Evolutionary conservation across 2,888 invertebrate species (phyloP).

Genomic region (Argyresthia albistria): DNA sequence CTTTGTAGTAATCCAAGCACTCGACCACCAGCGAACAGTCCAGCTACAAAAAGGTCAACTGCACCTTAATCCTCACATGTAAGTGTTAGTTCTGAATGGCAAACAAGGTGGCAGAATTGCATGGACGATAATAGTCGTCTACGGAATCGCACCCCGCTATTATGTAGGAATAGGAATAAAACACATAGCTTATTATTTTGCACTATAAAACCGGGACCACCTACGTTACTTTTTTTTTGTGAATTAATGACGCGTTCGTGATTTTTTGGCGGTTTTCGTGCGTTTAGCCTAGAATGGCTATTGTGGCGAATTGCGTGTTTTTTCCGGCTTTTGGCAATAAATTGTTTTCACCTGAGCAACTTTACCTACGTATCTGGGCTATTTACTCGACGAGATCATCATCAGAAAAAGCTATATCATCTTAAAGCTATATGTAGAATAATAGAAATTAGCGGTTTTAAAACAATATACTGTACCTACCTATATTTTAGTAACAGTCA

Average conservation of each 20-base stretch:
- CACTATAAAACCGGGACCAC: conserved; percentile 60
- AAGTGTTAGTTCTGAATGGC: too few relatives aligned
- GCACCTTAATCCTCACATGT: too few relatives aligned
- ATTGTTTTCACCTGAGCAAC: not conserved
- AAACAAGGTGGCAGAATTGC: conserved; percentile 22
- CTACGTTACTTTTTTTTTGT: conserved; percentile 35
- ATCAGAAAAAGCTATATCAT: too few relatives aligned
- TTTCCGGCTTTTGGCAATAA: not conserved
- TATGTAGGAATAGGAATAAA: conserved; percentile 33
- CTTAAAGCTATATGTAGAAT: too few relatives aligned
- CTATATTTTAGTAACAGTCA: too few relatives aligned
- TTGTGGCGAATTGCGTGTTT: conserved; percentile 9
- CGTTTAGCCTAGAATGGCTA: conserved; percentile 16
- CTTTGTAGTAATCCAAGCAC: conserved; percentile 44
- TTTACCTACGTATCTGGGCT: not conserved
- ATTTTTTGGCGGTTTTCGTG: conserved; percentile 50
- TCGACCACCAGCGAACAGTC: conserved; percentile 57
- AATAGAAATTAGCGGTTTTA: too few relatives aligned
- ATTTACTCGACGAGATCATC: too few relatives aligned
- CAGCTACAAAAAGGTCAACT: conserved; percentile 2
- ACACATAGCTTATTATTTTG: conserved; percentile 61
- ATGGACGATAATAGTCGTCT: conserved; percentile 30
- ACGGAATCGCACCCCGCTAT: conserved; percentile 52
- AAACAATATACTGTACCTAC: too few relatives aligned
- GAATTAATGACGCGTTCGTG: conserved; percentile 65